Evolutionary conservation across 2,113 vertebrate genomes (phyloP), one percentile per base, ranked within the genome.

Genomic region (Dipodomys stephensi): DNA sequence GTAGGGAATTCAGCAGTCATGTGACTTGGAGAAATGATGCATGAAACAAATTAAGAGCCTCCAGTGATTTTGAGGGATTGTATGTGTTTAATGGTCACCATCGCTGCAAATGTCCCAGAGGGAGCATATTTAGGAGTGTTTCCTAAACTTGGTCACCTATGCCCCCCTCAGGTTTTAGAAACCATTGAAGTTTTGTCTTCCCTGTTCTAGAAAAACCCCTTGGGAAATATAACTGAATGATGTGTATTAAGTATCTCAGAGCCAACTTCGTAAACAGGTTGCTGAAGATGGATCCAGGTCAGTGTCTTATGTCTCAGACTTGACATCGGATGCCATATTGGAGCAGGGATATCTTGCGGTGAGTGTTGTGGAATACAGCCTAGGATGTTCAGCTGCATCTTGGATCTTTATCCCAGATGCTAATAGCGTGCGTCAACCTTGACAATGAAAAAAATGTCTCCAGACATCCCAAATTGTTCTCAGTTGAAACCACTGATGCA

Each of bases 321-420:
- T 72, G 69, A 9, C 30, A n/a, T 3, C 60, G 3, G 1, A 12
- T 65, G 28, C 64, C 27, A 35, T 22, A 49, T 81, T 46, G 19
- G 27, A 68, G 11, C 18, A 60, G 22, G 20, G n/a, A 16, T 16
- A 62, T 71, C 74, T 46, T 32, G 44, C 1, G 1, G n/a, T n/a
- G 15, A 83, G 32, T 32, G 23, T 4, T 39, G 25, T 49, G 11
- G 20, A 10, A 8, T 20, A 27, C 39, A 11, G 0, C 35, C 2
- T 65, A 30, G 28, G 60, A 32, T 32, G 3, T 44, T 62, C n/a
- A 28, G 13, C 4, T 27, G 49, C 35, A 18, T 53, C 13, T 27
- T 5, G 30, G 44, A 9, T 30, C 72, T 28, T 46, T 32, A 3
- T 16, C 3, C 3, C 0, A 23, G 6, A 4, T 27, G 3, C 20